These are phyloP conservation scores for Vimba vimba DNA, from an alignment of 2,113 vertebrate species.

Conservation along the genomic window DNA sequence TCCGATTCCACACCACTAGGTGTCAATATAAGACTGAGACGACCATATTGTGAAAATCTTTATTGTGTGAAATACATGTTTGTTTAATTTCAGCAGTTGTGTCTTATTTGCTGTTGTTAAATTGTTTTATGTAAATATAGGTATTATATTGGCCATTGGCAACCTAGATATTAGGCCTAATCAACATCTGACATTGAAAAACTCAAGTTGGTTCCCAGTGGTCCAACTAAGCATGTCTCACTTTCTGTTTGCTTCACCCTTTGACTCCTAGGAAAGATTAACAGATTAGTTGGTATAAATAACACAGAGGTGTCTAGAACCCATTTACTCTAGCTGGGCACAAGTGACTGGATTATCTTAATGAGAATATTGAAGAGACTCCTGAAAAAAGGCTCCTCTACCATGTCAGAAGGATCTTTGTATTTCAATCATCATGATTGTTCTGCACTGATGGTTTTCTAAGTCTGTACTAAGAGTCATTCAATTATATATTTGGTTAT, in stretches of 20 bases:
- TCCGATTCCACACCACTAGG: background rate
- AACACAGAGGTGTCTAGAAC: conserved; percentile 52
- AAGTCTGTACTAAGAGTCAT: background rate
- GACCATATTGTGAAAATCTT: background rate
- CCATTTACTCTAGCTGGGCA: conserved; percentile 11
- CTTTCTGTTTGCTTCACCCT: conserved; percentile 13
- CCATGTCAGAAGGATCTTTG: background rate
- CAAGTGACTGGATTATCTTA: conserved; percentile 50
- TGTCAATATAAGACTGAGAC: background rate
- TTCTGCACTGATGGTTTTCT: background rate
- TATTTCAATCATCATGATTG: background rate
- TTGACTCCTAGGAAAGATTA: conserved; percentile 49
- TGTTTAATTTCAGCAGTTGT: background rate
- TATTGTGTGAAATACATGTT: background rate
- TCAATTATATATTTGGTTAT: background rate
- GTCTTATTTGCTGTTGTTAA: background rate
- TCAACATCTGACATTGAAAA: background rate
- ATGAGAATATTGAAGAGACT: conserved; percentile 14
- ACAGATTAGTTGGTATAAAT: conserved; percentile 65
- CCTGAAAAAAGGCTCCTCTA: background rate
- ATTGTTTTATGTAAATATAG: background rate
- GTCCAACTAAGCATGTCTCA: background rate
- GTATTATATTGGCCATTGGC: background rate
- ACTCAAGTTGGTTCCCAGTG: background rate
- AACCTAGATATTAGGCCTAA: background rate